phyloP scores from a whole-genome alignment of 2,113 vertebrate species.

The Xenotilapia leptura region DNA sequence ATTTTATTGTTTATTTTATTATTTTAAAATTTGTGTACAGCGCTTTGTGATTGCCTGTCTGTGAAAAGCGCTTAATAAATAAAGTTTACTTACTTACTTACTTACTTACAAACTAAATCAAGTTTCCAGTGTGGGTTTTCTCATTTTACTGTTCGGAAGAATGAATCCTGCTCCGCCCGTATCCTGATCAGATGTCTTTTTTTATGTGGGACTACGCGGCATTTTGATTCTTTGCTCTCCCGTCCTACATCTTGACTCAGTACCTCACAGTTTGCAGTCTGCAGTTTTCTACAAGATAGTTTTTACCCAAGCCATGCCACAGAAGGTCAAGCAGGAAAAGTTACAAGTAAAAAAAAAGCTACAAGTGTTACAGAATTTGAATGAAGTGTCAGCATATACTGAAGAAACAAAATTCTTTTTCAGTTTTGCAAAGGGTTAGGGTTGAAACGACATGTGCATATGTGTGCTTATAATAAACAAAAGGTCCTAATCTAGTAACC shows the following conservation, averaged over 20 bases:
- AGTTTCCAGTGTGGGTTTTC: background rate
- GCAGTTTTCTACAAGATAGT: background rate
- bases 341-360: background rate
- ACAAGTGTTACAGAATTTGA: background rate
- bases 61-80: no score
- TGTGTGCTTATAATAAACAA: background rate
- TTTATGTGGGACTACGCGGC: background rate
- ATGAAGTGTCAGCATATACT: background rate
- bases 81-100: no score
- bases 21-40: no score
- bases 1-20: no score
- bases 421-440: background rate
- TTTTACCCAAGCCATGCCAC: background rate
- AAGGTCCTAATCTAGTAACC: background rate
- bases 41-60: no score
- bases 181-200: background rate
- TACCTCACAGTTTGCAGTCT: background rate
- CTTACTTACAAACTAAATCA: background rate
- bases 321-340: background rate
- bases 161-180: fast-evolving
- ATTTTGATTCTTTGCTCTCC: fast-evolving
- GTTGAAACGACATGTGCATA: background rate
- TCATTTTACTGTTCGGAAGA: background rate
- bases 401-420: fast-evolving
- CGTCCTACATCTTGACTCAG: background rate